phyloP scores from a whole-genome alignment of 1,140 invertebrate genomes.

The Neotoxoptera formosana region DNA sequence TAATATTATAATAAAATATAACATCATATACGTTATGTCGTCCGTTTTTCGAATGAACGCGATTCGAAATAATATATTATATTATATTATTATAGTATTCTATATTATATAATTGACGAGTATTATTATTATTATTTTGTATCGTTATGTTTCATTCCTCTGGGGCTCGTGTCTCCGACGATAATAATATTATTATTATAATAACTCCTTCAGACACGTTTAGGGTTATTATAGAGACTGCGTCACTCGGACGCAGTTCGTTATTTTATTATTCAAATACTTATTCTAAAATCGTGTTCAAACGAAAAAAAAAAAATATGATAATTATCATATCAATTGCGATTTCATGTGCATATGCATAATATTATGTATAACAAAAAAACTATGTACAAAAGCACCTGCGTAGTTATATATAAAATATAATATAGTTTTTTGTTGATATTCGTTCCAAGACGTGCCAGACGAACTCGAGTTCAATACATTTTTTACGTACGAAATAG shows the following conservation, averaged over 20 bases:
- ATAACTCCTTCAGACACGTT: neutral
- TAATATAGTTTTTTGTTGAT: neutral
- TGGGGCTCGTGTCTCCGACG: neutral
- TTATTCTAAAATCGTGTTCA: neutral
- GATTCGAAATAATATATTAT: neutral
- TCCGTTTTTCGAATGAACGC: neutral
- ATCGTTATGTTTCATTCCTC: neutral
- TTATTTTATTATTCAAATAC: neutral
- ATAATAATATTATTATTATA: neutral
- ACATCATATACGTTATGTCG: no score
- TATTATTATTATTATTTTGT: neutral
- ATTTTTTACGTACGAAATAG: no score
- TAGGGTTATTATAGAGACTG: no score
- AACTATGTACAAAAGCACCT: neutral
- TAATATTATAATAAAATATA: neutral
- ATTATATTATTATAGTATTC: no score
- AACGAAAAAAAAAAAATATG: neutral
- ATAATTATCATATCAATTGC: neutral
- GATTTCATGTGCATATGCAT: neutral
- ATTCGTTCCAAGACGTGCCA: neutral
- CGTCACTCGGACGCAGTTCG: no score
- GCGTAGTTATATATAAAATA: neutral
- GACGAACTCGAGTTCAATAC: no score
- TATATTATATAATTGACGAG: neutral
- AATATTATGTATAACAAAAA: neutral